These are phyloP conservation scores for Dichetophora obliterata DNA, from an alignment of 2,888 invertebrate genomes.

Conservation along the genomic window DNA sequence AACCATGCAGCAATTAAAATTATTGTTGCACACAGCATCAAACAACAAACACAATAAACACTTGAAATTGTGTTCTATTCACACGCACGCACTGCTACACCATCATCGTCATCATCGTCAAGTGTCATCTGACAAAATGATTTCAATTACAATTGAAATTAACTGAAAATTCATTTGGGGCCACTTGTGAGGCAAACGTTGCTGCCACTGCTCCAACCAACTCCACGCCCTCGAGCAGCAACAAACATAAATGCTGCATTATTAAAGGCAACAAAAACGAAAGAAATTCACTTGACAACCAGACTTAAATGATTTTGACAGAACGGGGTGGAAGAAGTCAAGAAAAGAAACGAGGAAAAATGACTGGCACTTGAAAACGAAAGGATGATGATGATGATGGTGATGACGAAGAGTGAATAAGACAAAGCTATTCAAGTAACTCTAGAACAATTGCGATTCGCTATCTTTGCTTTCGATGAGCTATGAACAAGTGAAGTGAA, in stretches of 20 bases:
- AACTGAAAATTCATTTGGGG: constrained; percentile 51
- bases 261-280: constrained; percentile 13
- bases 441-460: background rate
- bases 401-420: too few relatives aligned
- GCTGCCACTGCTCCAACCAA: background rate
- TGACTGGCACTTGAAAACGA: background rate
- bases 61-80: constrained; percentile 35
- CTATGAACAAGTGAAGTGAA: background rate
- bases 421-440: background rate
- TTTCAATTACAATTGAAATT: constrained; percentile 59
- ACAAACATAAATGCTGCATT: constrained; percentile 18
- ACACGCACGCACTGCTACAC: constrained; percentile 41
- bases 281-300: constrained; percentile 40
- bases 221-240: background rate
- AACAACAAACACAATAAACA: background rate
- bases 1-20: background rate
- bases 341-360: background rate
- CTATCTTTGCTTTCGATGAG: background rate
- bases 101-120: constrained; percentile 43
- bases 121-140: constrained; percentile 60
- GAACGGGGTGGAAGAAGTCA: background rate
- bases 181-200: background rate
- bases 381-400: background rate
- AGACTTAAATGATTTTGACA: background rate
- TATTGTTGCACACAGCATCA: background rate